A percentile compares a stretch with the other conserved stretches of the same genome.
Evolutionary conservation across 2,113 vertebrate genomes (phyloP).

Genomic region (Tricholaema leucomelas): DNA sequence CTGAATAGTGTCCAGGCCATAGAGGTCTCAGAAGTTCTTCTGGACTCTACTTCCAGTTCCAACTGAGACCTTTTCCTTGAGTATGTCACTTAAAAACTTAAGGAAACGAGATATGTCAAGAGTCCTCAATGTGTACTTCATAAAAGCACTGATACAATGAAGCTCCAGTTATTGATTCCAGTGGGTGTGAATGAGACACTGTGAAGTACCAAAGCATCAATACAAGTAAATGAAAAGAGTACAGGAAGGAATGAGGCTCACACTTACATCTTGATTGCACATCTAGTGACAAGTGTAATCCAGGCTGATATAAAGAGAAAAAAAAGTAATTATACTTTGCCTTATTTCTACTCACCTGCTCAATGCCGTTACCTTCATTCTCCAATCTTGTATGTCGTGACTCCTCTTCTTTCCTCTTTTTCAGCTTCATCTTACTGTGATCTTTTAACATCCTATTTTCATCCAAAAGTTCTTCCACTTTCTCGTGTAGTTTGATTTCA

Average conservation of each 20-base stretch:
- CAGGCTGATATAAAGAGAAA: background rate
- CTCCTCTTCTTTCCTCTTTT: background rate
- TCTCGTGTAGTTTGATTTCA: slow-evolving; percentile 71
- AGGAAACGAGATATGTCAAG: background rate
- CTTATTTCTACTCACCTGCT: slow-evolving; percentile 50
- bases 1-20: background rate
- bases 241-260: background rate
- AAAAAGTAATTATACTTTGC: background rate
- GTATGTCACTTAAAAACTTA: background rate
- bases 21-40: background rate
- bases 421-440: background rate
- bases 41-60: background rate
- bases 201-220: background rate
- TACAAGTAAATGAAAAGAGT: background rate
- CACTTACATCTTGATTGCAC: background rate
- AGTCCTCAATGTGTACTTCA: background rate
- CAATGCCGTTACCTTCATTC: background rate
- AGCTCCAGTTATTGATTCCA: background rate
- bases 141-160: background rate
- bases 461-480: slow-evolving; percentile 71
- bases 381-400: background rate
- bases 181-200: background rate
- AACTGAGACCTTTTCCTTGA: background rate
- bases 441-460: slow-evolving; percentile 73
- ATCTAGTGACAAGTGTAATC: background rate